Evolutionary conservation across 1,140 invertebrate genomes (phyloP), one percentile per base, ranked within the genome.

Genomic region (Saccostrea echinata): DNA sequence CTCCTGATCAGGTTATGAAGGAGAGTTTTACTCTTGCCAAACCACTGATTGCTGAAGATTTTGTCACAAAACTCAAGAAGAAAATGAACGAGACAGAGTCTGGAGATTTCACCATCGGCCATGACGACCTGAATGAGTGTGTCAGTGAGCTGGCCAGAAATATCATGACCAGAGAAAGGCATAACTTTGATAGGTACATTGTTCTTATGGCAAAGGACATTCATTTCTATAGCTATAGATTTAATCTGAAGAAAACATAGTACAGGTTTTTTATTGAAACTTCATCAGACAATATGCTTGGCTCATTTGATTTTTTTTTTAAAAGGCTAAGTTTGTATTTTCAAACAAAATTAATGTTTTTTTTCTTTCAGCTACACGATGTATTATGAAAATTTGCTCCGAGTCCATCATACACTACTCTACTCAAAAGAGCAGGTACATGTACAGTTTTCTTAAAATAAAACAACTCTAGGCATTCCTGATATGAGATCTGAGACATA

Each of bases 331-430:
- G 4, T 43, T 6, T 43, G 35, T 3, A 43, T 43, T 43, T 43
- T 43, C 6, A 43, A 43, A 43, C n/a, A n/a, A 43, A 6, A 6
- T 43, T 43, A 43, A 43, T 43, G n/a, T n/a, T 43, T 43, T 43
- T 43, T 6, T 9, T 43, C 84, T 89, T 90, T 27, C 91, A 94
- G 94, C 87, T 95, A 95, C 87, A 93, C 93, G 12, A 95, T 93
- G 92, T 95, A 93, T 82, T 95, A 95, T 92, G 95, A 95, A 87
- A 94, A 94, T 61, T 84, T 95, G 33, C 87, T 95, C 51, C 90
- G 93, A 87, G 87, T 91, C 24, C 91, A 94, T 68, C 94, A 94
- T 82, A 93, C 94, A 84, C 89, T 94, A 24, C 88, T 95, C 16
- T 95, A 95, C 86, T 91, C 93, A 83, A 93, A 90, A 84, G 94